Conservation (phyloP, 1,140 invertebrate genomes). For the Lordiphosa stackelbergi region DNA sequence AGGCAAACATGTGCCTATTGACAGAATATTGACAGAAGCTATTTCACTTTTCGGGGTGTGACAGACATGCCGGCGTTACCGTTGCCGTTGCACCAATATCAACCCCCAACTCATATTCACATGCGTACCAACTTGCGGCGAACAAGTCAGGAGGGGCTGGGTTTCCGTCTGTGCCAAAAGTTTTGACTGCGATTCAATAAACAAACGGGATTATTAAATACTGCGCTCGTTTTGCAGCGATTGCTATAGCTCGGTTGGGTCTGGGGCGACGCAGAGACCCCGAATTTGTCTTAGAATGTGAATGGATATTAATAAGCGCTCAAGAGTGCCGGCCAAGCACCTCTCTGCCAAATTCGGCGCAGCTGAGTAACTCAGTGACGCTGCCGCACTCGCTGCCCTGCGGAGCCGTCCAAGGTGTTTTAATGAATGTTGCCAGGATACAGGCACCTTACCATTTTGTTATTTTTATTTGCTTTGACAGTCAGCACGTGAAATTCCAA, state of each 20-base stretch:
- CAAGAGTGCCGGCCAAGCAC: constrained; percentile 9
- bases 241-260: constrained; percentile 7
- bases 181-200: constrained; percentile 75
- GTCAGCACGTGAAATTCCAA: constrained; percentile 69
- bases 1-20: constrained; percentile 67
- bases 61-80: constrained; percentile 52
- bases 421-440: constrained; percentile 76
- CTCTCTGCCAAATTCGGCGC: constrained; percentile 35
- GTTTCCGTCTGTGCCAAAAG: constrained; percentile 71
- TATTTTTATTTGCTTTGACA: constrained; percentile 76
- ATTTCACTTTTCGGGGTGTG: constrained; percentile 68
- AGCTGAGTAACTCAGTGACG: constrained; percentile 12
- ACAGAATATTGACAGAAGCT: constrained; percentile 76
- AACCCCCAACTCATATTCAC: constrained; percentile 15
- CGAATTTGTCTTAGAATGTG: constrained; percentile 50
- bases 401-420: constrained; percentile 65
- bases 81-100: constrained; percentile 26
- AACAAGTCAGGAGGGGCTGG: constrained; percentile 34
- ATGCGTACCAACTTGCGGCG: constrained; percentile 53
- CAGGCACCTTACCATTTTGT: constrained; percentile 72
- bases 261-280: constrained; percentile 24
- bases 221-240: constrained; percentile 51
- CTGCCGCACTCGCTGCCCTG: constrained; percentile 19
- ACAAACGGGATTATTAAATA: constrained; percentile 75
- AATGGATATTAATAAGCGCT: constrained; percentile 60